Evolutionary conservation across 2,888 invertebrate genomes (phyloP).

Genomic region (Epistrophe grossulariae): DNA sequence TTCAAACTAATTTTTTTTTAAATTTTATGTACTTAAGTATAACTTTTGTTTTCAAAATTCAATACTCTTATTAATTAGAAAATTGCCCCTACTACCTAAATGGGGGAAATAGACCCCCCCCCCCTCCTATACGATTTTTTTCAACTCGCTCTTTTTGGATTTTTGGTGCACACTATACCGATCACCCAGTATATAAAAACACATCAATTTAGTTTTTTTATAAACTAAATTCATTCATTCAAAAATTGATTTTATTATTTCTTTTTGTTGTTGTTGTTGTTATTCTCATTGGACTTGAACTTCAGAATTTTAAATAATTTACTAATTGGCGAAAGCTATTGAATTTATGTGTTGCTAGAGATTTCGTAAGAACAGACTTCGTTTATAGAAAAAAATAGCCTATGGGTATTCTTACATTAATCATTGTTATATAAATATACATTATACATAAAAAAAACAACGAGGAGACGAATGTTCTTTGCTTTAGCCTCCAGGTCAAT

Average conservation of each 20-base stretch:
- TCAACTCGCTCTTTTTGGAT: too few species aligned
- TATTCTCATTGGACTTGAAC: not conserved
- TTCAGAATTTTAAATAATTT: constrained; percentile 18
- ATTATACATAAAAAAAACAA: not conserved
- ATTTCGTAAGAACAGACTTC: constrained; percentile 13
- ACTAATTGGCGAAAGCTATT: constrained; percentile 56
- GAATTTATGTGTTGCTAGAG: constrained; percentile 8
- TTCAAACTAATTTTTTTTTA: too few species aligned
- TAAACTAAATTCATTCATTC: not conserved
- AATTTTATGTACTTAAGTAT: too few species aligned
- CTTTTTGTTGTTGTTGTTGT: not conserved
- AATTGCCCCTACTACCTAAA: too few species aligned
- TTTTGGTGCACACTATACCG: too few species aligned
- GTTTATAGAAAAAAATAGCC: constrained; percentile 32
- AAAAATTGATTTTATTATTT: not conserved
- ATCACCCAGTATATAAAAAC: too few species aligned
- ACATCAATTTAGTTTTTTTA: too few species aligned
- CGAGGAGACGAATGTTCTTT: constrained; percentile 50
- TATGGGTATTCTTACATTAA: constrained; percentile 60
- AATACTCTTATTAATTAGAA: too few species aligned
- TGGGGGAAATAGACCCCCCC: too few species aligned
- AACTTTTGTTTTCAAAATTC: too few species aligned
- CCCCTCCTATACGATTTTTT: too few species aligned
- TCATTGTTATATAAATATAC: constrained; percentile 37
- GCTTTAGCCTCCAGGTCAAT: constrained; percentile 51